Conservation (phyloP, 1,140 invertebrate genomes). For the Brachionus calyciflorus region DNA sequence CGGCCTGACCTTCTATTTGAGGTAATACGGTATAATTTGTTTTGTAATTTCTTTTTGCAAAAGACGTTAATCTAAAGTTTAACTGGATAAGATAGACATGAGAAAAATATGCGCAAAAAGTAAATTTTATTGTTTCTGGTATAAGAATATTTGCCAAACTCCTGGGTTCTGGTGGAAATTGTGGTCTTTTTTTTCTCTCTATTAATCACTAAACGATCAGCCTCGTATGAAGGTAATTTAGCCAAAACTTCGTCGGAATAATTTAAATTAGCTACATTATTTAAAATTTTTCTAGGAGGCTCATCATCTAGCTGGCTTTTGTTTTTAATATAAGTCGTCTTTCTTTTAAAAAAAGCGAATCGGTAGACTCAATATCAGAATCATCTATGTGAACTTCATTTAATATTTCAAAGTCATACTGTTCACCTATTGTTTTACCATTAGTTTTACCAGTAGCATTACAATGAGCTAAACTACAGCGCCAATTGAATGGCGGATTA, state of each 20-base stretch:
- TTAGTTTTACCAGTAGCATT: slow-evolving; percentile 4
- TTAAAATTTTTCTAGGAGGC: slow-evolving; percentile 1
- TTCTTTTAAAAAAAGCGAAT: slow-evolving; percentile 12
- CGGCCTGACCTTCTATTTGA: too few relatives aligned
- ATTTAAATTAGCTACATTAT: not conserved
- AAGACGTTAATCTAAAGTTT: too few relatives aligned
- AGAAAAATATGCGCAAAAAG: too few relatives aligned
- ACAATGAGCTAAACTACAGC: not conserved
- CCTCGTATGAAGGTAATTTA: slow-evolving; percentile 23
- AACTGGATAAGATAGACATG: too few relatives aligned
- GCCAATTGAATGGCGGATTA: slow-evolving; percentile 7
- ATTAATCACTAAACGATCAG: slow-evolving; percentile 27
- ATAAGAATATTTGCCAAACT: not conserved
- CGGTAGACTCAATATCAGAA: not conserved
- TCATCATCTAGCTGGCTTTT: slow-evolving; percentile 7
- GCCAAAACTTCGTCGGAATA: not conserved
- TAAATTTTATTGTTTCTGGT: not conserved
- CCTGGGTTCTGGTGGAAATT: not conserved
- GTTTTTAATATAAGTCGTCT: not conserved
- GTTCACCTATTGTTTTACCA: slow-evolving; percentile 5
- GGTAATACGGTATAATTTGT: too few relatives aligned
- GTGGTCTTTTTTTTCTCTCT: slow-evolving; percentile 14
- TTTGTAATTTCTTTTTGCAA: too few relatives aligned
- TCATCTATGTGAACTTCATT: not conserved
- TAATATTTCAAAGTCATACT: not conserved